Evolutionary conservation across 2,888 invertebrate species (phyloP).

Genomic region (Tipula vernalis): DNA sequence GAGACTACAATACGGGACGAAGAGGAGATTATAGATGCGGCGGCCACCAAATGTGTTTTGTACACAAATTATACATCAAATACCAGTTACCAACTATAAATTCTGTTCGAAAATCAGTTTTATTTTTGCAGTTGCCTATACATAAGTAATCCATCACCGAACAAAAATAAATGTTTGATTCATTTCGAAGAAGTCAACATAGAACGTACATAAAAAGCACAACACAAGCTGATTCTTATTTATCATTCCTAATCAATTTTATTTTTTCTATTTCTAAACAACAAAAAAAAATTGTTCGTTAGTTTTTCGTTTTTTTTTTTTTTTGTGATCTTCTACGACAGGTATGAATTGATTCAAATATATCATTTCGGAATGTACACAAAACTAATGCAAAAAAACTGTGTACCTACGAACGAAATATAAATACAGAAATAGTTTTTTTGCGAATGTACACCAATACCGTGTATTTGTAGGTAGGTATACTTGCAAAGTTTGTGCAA

Average conservation of each 20-base stretch:
- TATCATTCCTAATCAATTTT: conserved; percentile 4
- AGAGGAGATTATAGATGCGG: not conserved
- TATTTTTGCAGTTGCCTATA: not conserved
- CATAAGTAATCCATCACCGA: not conserved
- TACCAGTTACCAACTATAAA: not conserved
- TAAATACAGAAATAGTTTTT: not conserved
- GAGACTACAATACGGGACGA: too few relatives aligned
- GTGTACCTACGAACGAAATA: not conserved
- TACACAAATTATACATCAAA: not conserved
- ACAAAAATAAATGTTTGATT: not conserved
- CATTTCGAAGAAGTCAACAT: not conserved
- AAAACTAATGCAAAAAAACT: not conserved
- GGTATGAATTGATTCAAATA: conserved; percentile 4
- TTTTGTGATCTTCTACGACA: not conserved
- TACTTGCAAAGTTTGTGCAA: not conserved
- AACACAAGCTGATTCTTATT: not conserved
- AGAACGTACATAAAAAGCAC: not conserved
- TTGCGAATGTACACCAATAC: not conserved
- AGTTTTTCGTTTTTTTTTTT: not conserved
- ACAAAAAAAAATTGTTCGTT: not conserved
- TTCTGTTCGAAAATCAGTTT: not conserved
- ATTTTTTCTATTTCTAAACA: not conserved
- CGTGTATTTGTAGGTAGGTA: not conserved
- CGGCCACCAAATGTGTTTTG: not conserved
- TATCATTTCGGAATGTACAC: not conserved